Evolutionary conservation across 1,140 invertebrate genomes (phyloP), one percentile per base, ranked within the genome.

Genomic region (Palaemon carinicauda): DNA sequence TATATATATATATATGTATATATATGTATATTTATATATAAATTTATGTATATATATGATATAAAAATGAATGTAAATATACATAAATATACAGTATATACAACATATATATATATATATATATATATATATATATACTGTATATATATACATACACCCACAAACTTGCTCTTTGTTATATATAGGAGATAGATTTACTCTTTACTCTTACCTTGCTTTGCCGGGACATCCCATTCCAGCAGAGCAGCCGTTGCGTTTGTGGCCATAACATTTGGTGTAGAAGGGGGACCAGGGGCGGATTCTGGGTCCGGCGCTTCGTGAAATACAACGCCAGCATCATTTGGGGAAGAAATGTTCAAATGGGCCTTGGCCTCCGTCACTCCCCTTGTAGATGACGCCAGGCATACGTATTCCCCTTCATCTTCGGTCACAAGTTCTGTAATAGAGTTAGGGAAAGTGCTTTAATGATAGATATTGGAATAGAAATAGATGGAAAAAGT

Each of bases 161-260:
- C n/a, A n/a, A n/a, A n/a, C n/a, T n/a, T n/a, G n/a, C n/a, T n/a
- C n/a, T n/a, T n/a, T n/a, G n/a, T n/a, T n/a, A n/a, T n/a, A n/a
- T n/a, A n/a, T n/a, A n/a, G n/a, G n/a, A n/a, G n/a, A n/a, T n/a
- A n/a, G n/a, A 0, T 41, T 41, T 1, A 12, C 41, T 3, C 12
- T 41, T 41, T 9, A 41, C 41, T 41, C 41, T 5, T 41, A 17
- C 88, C 88, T 69, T 80, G 74, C 4, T 80, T 24, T 7, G 19
- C 80, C 3, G 88, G 88, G 12, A 69, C n/a, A 27, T 74, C 56
- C 88, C 88, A 89, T 56, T 80, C 52, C 50, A 89, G 33, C 52
- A 87, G 75, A 24, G 88, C 88, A n/a, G 88, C 75, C 7, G 88
- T 89, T 12, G 81, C 85, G 65, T 89, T 89, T 21, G 31, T 80